Evolutionary conservation across 1,140 invertebrate genomes (phyloP).

Genomic region (Globodera rostochiensis): DNA sequence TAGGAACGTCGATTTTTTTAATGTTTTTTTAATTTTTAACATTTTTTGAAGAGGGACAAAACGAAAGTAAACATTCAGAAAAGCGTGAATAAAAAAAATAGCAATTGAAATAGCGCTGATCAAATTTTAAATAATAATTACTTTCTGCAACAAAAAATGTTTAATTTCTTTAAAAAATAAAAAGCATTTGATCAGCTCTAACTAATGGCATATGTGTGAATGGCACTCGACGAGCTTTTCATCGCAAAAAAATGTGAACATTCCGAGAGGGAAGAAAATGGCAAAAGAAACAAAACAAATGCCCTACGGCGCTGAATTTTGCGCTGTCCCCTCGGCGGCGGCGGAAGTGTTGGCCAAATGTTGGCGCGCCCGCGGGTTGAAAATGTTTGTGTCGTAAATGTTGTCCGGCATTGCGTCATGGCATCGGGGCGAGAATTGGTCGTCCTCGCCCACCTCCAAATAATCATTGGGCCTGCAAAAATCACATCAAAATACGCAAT

Average conservation of each 20-base stretch:
- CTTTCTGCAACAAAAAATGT: too few relatives aligned
- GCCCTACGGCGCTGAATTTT: conserved; percentile 2
- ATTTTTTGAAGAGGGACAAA: too few relatives aligned
- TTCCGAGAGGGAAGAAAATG: neutral
- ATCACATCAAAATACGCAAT: too few relatives aligned
- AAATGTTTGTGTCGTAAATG: conserved; percentile 43
- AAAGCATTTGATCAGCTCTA: too few relatives aligned
- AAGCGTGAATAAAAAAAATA: too few relatives aligned
- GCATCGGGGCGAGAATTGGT: conserved; percentile 38
- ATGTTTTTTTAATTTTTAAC: too few relatives aligned
- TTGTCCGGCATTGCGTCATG: conserved; percentile 44
- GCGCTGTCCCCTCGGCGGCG: neutral
- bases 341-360: conserved; percentile 22
- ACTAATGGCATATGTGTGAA: neutral
- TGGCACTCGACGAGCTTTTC: conserved; percentile 3
- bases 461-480: conserved; percentile 38
- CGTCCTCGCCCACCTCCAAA: conserved; percentile 40
- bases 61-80: too few relatives aligned
- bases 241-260: neutral
- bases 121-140: too few relatives aligned
- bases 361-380: conserved; percentile 41
- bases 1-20: neutral
- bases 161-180: too few relatives aligned
- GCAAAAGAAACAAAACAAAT: neutral
- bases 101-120: too few relatives aligned